Percentiles rank a stretch among this genome's conserved stretches.
These are phyloP conservation scores for Hirtodrosophila alboralis DNA, from an alignment of 2,888 invertebrate genomes.

Conservation along the genomic window DNA sequence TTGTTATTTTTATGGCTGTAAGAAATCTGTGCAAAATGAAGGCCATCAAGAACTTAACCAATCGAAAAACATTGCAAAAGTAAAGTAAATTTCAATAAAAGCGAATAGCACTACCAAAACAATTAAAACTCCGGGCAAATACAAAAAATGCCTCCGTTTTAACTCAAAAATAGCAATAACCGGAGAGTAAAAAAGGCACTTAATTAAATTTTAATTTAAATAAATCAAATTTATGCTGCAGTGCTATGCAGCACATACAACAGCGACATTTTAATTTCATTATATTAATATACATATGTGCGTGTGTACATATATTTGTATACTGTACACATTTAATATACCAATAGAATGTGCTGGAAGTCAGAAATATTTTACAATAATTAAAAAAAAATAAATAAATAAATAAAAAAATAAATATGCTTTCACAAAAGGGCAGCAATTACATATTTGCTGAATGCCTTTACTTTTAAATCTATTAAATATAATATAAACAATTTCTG, in stretches of 20 bases:
- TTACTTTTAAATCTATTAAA: constrained; percentile 10
- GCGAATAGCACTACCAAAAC: not conserved
- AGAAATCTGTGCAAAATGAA: no score
- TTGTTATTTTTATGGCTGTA: no score
- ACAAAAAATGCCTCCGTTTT: constrained; percentile 1
- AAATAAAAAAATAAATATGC: no score
- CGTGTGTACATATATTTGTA: not conserved
- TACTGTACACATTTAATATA: not conserved
- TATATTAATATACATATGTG: constrained; percentile 13
- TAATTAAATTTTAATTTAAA: constrained; percentile 44
- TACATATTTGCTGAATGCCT: not conserved
- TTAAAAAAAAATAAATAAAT: not conserved
- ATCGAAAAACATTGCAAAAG: not conserved
- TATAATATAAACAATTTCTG: constrained; percentile 18
- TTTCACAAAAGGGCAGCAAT: not conserved
- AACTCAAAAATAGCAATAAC: not conserved
- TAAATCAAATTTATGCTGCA: constrained; percentile 26
- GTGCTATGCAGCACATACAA: constrained; percentile 23
- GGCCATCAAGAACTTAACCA: no score
- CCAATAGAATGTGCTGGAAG: not conserved
- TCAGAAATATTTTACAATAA: constrained; percentile 1
- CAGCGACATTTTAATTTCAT: constrained; percentile 34
- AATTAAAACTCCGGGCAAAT: constrained; percentile 14
- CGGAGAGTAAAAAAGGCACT: constrained; percentile 9
- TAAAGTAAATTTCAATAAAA: not conserved